Percentiles rank a stretch among this genome's conserved stretches.
Conservation (phyloP, 1,140 invertebrate species). For the Heliothis virescens region DNA sequence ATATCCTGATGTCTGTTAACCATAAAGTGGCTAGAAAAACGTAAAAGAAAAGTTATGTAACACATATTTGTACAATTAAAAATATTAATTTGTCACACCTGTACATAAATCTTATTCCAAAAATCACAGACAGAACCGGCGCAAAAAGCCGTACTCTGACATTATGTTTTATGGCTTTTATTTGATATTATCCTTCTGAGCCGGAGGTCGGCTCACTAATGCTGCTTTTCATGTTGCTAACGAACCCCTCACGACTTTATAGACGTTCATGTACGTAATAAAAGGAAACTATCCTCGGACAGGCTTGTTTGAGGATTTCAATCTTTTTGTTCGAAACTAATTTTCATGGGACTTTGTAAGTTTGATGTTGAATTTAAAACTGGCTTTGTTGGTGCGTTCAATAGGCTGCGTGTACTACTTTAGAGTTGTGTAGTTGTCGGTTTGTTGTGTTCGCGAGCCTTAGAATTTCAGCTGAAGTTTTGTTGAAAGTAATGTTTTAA, state of each 20-base stretch:
- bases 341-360: constrained; percentile 40
- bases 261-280: constrained; percentile 33
- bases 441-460: background rate
- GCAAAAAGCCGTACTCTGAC: constrained; percentile 19
- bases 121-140: constrained; percentile 16
- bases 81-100: background rate
- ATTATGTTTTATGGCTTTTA: constrained; percentile 51
- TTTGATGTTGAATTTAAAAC: constrained; percentile 41
- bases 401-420: constrained; percentile 20
- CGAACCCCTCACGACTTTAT: constrained; percentile 48
- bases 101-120: background rate
- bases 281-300: constrained; percentile 44
- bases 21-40: too few relatives aligned
- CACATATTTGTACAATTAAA: background rate
- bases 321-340: constrained; percentile 44
- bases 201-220: constrained; percentile 50
- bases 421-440: background rate
- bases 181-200: constrained; percentile 56
- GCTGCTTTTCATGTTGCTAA: constrained; percentile 55
- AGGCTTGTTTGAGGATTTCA: constrained; percentile 40
- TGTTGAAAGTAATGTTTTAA: too few relatives aligned
- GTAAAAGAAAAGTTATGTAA: too few relatives aligned
- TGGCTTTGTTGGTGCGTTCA: constrained; percentile 24
- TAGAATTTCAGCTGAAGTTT: background rate
- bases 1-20: too few relatives aligned